Evolutionary conservation across 2,113 vertebrate species (phyloP), one percentile per base, ranked within the genome.

Genomic region (Tretioscincus oriximinensis): DNA sequence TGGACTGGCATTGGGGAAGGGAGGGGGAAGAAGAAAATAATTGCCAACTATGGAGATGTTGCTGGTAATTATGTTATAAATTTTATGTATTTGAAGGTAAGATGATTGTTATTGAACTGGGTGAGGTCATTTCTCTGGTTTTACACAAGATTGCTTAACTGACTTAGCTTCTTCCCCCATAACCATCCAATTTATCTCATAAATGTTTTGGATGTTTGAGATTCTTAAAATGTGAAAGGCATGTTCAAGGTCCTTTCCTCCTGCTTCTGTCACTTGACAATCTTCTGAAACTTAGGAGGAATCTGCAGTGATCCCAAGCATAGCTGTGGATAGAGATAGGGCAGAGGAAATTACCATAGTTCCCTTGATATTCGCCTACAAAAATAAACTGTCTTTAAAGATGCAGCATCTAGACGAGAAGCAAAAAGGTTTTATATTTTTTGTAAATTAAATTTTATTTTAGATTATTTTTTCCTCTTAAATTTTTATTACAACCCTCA

Each of bases 31-130:
- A 73, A 90, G 78, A 86, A 82, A 90, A 90, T 91, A 80, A 86
- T 85, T 90, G 88, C 81, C 85, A 89, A 80, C 81, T 78, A 51
- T 85, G 87, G 88, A 92, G 81, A 78, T 92, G 90, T 0, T 89
- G 81, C n/a, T 92, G 83, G 88, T 89, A 69, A 28, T 76, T 76
- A n/a, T 81, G 5, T 82, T 72, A 70, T 73, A 82, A 90, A 90
- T 91, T 88, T 73, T 29, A 67, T 88, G 47, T 89, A 84, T 83
- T n/a, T 45, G 78, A 64, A 76, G 78, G 49, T 72, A 76, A 77
- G 74, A 65, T 78, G 66, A 63, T 77, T 72, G 1, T 81, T 63
- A 74, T 31, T 72, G 71, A 74, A 76, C 78, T 70, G 81, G 60
- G 35, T 73, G 85, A 73, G 87, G 29, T 1, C 67, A 73, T 72